Evolutionary conservation across 2,888 invertebrate genomes (phyloP), one percentile per base, ranked within the genome.

Genomic region (Eupithecia exiguata): DNA sequence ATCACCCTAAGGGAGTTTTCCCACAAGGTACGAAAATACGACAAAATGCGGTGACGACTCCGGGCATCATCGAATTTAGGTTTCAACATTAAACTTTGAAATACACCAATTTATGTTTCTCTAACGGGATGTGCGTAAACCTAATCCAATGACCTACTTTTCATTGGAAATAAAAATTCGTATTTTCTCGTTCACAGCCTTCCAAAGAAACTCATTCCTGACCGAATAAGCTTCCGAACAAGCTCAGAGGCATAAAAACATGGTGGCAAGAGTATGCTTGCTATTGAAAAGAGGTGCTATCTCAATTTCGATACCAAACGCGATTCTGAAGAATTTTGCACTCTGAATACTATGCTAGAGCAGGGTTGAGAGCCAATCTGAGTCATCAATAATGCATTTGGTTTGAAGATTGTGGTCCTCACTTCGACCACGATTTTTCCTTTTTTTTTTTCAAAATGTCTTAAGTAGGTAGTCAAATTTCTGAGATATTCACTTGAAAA

Each of bases 181-280:
- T 75, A 75, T 76, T 78, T 71, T 76, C 68, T 65, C 71, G 65
- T 69, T 69, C 53, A 53, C 69, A 40, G 67, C 66, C 75, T 79
- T 74, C 65, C 68, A 65, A 75, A 74, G 74, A 78, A 79, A 75
- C 74, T 79, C 71, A 74, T 79, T 78, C 74, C 63, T 65, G 35
- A 69, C 76, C 67, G 72, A 79, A 80, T 77, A 78, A 75, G 74
- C 68, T 46, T 70, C 38, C 75, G 36, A 36, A 36, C 36, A 7
- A 38, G 38, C 38, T 62, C 40, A 25, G 75, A 70, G 71, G 46
- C 61, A 69, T 14, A 65, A 53, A 9, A 6, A 21, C 38, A 63
- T 9, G 16, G 36, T 36, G 43, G 43, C 43, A 7, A 46, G 18
- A 46, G 46, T 46, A 46, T n/a, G 1, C 2, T 6, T 46, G n/a